phyloP scores from a whole-genome alignment of 2,888 invertebrate species.

The Nematopogon swammerdamellus region DNA sequence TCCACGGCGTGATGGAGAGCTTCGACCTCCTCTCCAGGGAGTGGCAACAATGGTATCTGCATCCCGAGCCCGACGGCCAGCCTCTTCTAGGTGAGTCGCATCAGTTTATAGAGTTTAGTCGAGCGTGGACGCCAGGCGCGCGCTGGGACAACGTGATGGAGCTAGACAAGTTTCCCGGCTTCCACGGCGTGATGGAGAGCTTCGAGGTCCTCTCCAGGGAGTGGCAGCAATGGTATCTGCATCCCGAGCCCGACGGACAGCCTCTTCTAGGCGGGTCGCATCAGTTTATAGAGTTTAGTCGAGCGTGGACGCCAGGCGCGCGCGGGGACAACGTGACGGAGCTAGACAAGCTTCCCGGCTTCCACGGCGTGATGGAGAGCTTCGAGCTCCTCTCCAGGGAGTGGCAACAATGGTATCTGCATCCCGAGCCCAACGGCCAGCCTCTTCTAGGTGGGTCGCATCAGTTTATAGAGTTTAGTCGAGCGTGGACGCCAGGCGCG shows the following conservation, averaged over 20 bases:
- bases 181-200: constrained; percentile 75
- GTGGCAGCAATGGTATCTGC: constrained; percentile 83
- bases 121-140: constrained; percentile 76
- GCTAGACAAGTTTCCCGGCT: constrained; percentile 80
- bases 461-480: no score
- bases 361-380: no score
- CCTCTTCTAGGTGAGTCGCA: constrained; percentile 70
- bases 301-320: no score
- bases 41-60: constrained; percentile 83
- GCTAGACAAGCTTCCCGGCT: no score
- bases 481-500: no score
- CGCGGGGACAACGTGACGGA: no score
- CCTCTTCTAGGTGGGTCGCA: no score
- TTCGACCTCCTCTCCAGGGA: constrained; percentile 77
- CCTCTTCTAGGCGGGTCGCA: constrained; percentile 70
- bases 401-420: no score
- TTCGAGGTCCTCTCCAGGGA: constrained; percentile 77
- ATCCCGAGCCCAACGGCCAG: no score
- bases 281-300: no score
- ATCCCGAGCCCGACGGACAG: constrained; percentile 72
- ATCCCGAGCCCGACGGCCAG: constrained; percentile 72
- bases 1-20: constrained; percentile 75
- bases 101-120: no score
- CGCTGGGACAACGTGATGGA: constrained; percentile 91
- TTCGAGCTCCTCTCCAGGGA: no score